These are phyloP conservation scores for Lagopus muta DNA, from an alignment of 2,113 vertebrate species.

Conservation along the genomic window DNA sequence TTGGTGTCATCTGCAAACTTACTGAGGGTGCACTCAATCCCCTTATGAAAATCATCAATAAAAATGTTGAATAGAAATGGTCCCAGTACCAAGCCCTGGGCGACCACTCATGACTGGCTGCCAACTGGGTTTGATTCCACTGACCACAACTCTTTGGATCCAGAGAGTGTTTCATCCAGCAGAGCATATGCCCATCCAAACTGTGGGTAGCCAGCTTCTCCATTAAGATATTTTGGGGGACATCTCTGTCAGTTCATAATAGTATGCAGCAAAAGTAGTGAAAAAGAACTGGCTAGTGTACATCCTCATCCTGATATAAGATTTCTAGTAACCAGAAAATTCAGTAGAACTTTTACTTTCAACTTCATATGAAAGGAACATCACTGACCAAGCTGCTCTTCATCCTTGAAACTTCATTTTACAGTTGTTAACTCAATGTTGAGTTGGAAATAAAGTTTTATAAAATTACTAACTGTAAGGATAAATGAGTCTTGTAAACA, in stretches of 20 bases:
- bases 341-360: background rate
- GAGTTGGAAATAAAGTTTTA: conserved; percentile 61
- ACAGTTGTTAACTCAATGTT: conserved; percentile 51
- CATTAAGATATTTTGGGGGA: too few species aligned
- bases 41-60: too few species aligned
- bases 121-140: too few species aligned
- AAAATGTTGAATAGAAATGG: too few species aligned
- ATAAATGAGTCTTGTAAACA: conserved; percentile 69
- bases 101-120: too few species aligned
- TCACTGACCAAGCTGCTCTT: conserved; percentile 50
- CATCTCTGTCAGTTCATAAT: background rate
- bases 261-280: conserved; percentile 36
- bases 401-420: conserved; percentile 48
- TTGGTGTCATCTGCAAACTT: too few species aligned
- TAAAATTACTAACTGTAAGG: conserved; percentile 69
- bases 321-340: background rate
- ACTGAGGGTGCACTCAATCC: too few species aligned
- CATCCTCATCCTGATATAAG: fast-evolving
- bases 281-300: conserved; percentile 2
- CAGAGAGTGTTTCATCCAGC: too few species aligned
- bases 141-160: too few species aligned
- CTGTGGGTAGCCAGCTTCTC: too few species aligned
- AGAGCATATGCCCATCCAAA: too few species aligned
- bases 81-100: too few species aligned
- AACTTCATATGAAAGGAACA: conserved; percentile 32